These are phyloP conservation scores for Idaea dimidiata DNA, from an alignment of 2,888 invertebrate species.

Conservation along the genomic window DNA sequence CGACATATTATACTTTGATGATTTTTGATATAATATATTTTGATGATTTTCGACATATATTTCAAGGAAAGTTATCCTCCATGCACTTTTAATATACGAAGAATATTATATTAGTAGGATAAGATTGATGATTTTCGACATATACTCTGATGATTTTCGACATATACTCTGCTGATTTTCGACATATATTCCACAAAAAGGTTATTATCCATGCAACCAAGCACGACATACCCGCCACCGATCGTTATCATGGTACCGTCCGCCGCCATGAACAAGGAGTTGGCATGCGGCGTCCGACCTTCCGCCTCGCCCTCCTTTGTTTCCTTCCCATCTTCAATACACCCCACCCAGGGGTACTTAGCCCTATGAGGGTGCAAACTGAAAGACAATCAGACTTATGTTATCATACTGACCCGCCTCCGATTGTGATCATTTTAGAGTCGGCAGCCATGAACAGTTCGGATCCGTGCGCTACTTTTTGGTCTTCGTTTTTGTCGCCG, in stretches of 20 bases:
- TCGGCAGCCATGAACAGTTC: slow-evolving; percentile 98
- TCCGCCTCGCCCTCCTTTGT: slow-evolving; percentile 47
- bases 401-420: slow-evolving; percentile 92
- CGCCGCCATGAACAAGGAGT: slow-evolving; percentile 96
- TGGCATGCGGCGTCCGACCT: slow-evolving; percentile 82
- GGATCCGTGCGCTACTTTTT: slow-evolving; percentile 88
- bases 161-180: no score
- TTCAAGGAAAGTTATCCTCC: no score
- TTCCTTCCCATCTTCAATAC: slow-evolving; percentile 82
- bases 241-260: slow-evolving; percentile 95
- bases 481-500: slow-evolving; percentile 77
- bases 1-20: no score
- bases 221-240: slow-evolving; percentile 92
- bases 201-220: not conserved
- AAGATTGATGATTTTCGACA: no score
- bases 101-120: no score
- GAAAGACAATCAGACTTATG: slow-evolving; percentile 27
- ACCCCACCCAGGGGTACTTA: slow-evolving; percentile 97
- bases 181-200: not conserved
- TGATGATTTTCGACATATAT: no score
- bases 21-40: no score
- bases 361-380: slow-evolving; percentile 88
- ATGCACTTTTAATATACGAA: no score
- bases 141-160: not conserved
- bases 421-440: slow-evolving; percentile 96